These are phyloP conservation scores for Molanna angustata DNA, from an alignment of 2,888 invertebrate species.

Conservation along the genomic window DNA sequence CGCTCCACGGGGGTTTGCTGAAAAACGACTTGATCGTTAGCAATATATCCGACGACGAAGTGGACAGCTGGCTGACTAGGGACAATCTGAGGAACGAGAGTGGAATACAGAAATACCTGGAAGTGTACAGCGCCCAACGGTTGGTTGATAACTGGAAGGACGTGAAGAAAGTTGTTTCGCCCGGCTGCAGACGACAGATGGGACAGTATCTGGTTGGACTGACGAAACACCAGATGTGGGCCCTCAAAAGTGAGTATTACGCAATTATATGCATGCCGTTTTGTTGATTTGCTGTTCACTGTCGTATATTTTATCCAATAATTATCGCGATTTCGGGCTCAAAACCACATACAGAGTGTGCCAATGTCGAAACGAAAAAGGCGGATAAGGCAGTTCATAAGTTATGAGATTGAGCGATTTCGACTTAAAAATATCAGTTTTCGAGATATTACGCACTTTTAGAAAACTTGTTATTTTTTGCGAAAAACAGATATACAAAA, in stretches of 20 bases:
- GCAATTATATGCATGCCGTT: too few relatives aligned
- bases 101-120: constrained; percentile 54
- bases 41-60: constrained; percentile 1
- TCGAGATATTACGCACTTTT: too few relatives aligned
- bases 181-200: constrained; percentile 57
- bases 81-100: constrained; percentile 16
- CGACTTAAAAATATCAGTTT: too few relatives aligned
- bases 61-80: constrained; percentile 10
- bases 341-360: too few relatives aligned
- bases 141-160: constrained; percentile 56
- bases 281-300: too few relatives aligned
- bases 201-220: constrained; percentile 60
- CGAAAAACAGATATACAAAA: too few relatives aligned
- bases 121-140: constrained; percentile 57
- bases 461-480: too few relatives aligned
- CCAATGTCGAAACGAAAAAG: too few relatives aligned
- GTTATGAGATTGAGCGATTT: too few relatives aligned
- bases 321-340: too few relatives aligned
- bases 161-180: constrained; percentile 48
- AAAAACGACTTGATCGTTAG: not conserved
- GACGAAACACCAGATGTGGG: constrained; percentile 60
- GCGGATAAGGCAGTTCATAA: too few relatives aligned
- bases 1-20: constrained; percentile 10
- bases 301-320: too few relatives aligned
- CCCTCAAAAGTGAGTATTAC: constrained; percentile 64